phyloP scores from a whole-genome alignment of 2,113 vertebrate genomes.

The Engystomops pustulosus region DNA sequence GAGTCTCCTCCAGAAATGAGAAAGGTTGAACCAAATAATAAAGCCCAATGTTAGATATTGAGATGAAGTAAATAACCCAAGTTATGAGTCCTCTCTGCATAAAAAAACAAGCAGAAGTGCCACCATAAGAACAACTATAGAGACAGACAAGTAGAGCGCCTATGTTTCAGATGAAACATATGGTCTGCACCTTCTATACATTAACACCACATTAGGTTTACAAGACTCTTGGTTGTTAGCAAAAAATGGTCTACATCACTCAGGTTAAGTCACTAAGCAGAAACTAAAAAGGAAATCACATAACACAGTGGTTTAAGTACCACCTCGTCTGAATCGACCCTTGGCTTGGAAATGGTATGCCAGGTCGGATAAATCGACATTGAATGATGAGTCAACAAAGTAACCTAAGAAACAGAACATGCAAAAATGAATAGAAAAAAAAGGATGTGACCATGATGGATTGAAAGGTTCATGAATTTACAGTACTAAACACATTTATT shows the following conservation, averaged over 20 bases:
- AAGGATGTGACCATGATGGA: neutral
- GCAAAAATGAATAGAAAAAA: constrained; percentile 73
- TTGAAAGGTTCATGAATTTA: constrained; percentile 10
- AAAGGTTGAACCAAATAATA: too few relatives aligned
- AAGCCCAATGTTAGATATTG: neutral
- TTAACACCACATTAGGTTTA: neutral
- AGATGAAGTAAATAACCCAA: neutral
- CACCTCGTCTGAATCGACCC: constrained; percentile 84
- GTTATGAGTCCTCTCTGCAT: neutral
- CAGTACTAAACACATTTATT: neutral
- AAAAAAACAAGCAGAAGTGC: neutral
- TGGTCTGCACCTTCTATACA: neutral
- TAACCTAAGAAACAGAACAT: constrained; percentile 84
- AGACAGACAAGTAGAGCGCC: too few relatives aligned
- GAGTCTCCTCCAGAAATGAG: too few relatives aligned
- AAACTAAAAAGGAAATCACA: constrained; percentile 64
- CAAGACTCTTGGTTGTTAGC: neutral
- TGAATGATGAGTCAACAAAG: constrained; percentile 93
- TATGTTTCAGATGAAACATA: too few relatives aligned
- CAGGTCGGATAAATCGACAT: constrained; percentile 92
- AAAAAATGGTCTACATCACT: neutral
- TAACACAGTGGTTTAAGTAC: constrained; percentile 76
- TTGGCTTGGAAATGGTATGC: constrained; percentile 84
- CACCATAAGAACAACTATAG: neutral
- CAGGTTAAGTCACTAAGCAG: neutral